These are phyloP conservation scores for Xenops minutus DNA, from an alignment of 2,797 vertebrate genomes.

Conservation along the genomic window DNA sequence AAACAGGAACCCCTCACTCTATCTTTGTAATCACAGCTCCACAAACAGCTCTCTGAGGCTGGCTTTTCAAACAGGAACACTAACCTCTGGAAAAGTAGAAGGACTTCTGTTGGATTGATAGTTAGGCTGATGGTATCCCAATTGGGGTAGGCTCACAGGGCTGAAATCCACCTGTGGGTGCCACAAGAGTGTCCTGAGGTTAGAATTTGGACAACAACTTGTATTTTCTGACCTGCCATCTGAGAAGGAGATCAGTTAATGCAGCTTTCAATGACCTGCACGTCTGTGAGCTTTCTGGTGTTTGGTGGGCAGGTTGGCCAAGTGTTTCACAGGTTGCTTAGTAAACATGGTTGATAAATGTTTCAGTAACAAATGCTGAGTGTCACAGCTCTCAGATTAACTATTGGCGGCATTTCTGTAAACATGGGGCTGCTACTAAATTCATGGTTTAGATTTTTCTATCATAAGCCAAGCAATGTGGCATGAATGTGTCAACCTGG, in stretches of 20 bases:
- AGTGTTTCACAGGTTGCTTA: not conserved
- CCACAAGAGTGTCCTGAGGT: not conserved
- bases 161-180: not conserved
- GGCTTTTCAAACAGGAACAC: not conserved
- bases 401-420: not conserved
- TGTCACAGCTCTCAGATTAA: not conserved
- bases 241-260: not conserved
- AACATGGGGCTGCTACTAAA: not conserved
- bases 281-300: not conserved
- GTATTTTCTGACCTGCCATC: not conserved
- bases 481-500: not conserved
- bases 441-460: not conserved
- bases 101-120: not conserved
- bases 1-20: not conserved
- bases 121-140: not conserved
- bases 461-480: not conserved
- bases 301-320: not conserved
- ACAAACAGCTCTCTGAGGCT: not conserved
- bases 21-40: not conserved
- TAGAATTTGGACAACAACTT: not conserved
- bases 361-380: not conserved
- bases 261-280: not conserved
- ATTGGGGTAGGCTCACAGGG: fast-evolving
- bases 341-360: not conserved
- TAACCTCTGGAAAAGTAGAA: not conserved